Evolutionary conservation across 2,888 invertebrate genomes (phyloP).

Genomic region (Drosophila mercatorum): DNA sequence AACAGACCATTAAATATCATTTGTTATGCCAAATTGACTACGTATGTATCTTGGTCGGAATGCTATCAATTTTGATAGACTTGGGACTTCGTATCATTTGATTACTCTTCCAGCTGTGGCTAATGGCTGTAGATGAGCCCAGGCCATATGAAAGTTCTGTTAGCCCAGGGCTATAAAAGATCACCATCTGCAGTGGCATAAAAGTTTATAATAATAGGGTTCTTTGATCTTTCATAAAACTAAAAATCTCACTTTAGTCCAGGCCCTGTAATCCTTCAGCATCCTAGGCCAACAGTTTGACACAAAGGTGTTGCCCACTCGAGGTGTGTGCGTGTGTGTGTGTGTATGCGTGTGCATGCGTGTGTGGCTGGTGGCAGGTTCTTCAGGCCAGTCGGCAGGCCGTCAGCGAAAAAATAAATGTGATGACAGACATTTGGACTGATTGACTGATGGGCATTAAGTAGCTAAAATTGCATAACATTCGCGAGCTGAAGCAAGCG

Average conservation of each 20-base stretch:
- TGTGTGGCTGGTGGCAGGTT: neutral
- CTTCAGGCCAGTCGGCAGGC: constrained; percentile 5
- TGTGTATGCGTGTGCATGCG: constrained; percentile 7
- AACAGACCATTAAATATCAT: constrained; percentile 40
- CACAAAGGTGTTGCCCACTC: constrained; percentile 2
- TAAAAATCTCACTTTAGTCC: too few species aligned
- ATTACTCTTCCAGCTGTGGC: neutral
- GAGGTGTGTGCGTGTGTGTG: neutral
- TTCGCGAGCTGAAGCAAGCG: constrained; percentile 26
- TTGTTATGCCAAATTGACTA: constrained; percentile 23
- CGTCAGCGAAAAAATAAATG: constrained; percentile 52
- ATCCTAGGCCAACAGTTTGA: neutral
- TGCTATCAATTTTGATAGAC: constrained; percentile 1
- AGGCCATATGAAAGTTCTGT: neutral
- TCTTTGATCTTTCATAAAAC: too few species aligned
- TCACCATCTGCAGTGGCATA: neutral
- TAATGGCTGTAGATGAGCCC: neutral
- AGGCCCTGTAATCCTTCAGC: too few species aligned
- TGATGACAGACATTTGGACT: constrained; percentile 74
- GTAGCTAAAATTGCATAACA: constrained; percentile 78
- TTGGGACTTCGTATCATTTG: neutral
- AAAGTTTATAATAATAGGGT: neutral
- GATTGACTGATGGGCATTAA: constrained; percentile 80
- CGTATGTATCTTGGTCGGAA: neutral
- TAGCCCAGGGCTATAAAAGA: neutral